Conservation (phyloP, 2,113 vertebrate genomes). For the Oxyruncus cristatus region DNA sequence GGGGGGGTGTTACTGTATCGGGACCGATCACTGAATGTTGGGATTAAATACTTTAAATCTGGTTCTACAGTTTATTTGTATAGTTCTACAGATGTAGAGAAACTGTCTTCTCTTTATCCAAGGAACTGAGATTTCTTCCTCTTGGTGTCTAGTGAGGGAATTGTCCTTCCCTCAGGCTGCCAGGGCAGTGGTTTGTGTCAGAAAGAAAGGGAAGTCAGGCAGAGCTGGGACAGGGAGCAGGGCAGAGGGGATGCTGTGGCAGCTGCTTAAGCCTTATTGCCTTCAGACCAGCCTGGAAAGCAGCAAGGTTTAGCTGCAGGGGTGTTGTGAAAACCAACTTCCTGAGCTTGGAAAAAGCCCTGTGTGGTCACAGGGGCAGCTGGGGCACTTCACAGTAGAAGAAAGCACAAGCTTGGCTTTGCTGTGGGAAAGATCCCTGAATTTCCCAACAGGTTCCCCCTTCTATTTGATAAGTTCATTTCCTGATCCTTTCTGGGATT, state of each 20-base stretch:
- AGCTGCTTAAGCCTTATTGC: neutral
- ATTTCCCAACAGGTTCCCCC: neutral
- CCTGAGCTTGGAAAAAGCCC: neutral
- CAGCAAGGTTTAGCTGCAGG: neutral
- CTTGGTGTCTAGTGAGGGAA: neutral
- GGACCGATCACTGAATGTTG: neutral
- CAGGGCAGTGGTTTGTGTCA: neutral
- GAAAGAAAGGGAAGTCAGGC: neutral
- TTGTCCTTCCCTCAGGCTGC: neutral
- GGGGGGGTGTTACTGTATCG: neutral
- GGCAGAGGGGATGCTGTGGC: neutral
- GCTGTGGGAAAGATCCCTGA: neutral
- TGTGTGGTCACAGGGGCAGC: neutral
- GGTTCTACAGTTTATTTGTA: neutral
- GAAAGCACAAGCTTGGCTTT: neutral
- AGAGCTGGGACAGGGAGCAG: neutral
- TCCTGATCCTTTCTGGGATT: neutral
- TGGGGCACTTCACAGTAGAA: neutral
- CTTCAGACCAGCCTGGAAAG: neutral
- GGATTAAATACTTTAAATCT: neutral
- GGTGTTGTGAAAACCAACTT: neutral
- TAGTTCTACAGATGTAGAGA: neutral
- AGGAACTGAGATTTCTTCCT: neutral
- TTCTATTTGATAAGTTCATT: neutral
- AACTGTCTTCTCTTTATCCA: neutral